Base-by-base conservation (phyloP, 2,113 vertebrate species). In the Piaya cayana region DNA sequence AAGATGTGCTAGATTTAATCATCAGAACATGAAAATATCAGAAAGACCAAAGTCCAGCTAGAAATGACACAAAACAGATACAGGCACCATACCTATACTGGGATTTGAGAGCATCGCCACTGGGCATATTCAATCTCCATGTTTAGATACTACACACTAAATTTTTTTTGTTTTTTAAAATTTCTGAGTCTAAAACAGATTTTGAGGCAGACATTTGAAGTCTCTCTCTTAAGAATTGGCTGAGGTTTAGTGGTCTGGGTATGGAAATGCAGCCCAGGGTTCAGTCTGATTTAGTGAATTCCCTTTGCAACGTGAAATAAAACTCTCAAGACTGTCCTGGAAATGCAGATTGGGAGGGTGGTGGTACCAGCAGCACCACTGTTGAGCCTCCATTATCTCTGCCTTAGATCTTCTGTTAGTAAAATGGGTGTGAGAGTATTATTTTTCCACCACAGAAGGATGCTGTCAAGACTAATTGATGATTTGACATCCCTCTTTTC, bases 401-500 rank as follows among this genome's bases (percentile, higher is more conserved):
- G 71, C 58, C 55, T 91, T 23, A 26, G 45, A 72, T 95, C 53
- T 87, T 72, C 84, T 65, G 75, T 83, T 82, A 82, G 62, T 42
- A 85, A 96, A 89, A 95, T 14, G 90, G 93, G 87, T 42, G 93
- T 85, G 85, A 89, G 50, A 47, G 37, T 88, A 87, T 91, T 94
- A 80, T 67, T 93, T 95, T 60, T 97, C 89, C 93, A 95, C 87
- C 87, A 95, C 94, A 96, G 93, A 97, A 94, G 93, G 94, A 91
- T 79, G 88, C 87, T 96, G 92, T 96, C 95, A 96, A 78, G 87
- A 92, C 91, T 95, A 94, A 96, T 67, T 96, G 94, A 95, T 90
- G 78, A 65, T 50, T 96, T 96, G 90, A 96, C 87, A 94, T 67
- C 85, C 87, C 85, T 74, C 79, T 97, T 91, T 93, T 92, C 90